phyloP scores from a whole-genome alignment of 2,113 vertebrate species.

The Clarias macrocephalus region DNA sequence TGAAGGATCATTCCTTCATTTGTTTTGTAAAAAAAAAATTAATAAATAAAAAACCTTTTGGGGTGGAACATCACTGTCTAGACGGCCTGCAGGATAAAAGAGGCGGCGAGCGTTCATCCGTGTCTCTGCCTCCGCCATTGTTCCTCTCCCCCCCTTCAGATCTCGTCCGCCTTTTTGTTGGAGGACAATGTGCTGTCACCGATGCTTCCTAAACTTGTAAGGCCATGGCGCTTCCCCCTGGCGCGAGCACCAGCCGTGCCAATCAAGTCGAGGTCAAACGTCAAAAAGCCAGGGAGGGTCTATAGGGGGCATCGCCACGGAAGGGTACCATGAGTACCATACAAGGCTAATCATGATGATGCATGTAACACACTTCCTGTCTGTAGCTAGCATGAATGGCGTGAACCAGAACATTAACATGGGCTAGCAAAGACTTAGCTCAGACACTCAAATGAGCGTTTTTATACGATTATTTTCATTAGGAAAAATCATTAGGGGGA shows the following conservation, averaged over 20 bases:
- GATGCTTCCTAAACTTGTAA: conserved; percentile 80
- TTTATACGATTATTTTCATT: neutral
- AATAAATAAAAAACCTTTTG: conserved; percentile 32
- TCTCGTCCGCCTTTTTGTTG: conserved; percentile 69
- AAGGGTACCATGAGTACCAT: neutral
- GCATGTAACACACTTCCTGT: conserved; percentile 19
- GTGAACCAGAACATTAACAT: neutral
- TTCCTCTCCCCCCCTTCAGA: conserved; percentile 54
- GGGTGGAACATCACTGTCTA: conserved; percentile 61
- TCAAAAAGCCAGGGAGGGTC: conserved; percentile 64
- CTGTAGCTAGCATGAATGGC: neutral
- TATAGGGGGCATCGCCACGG: conserved; percentile 12
- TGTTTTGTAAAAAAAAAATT: conserved; percentile 47
- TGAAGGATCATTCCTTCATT: conserved; percentile 34
- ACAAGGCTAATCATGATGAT: conserved; percentile 13
- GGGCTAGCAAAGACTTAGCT: neutral
- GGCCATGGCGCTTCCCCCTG: conserved; percentile 54
- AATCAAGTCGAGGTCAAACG: conserved; percentile 59
- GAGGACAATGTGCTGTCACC: conserved; percentile 72
- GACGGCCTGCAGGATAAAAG: conserved; percentile 58
- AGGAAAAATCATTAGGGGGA: too few relatives aligned
- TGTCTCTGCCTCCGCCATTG: conserved; percentile 59
- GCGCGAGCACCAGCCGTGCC: conserved; percentile 53
- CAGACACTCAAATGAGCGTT: neutral
- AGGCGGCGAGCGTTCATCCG: conserved; percentile 48